Percentiles rank a stretch among this genome's conserved stretches.
These are phyloP conservation scores for Neogale vison DNA, from an alignment of 2,113 vertebrate species.

Conservation along the genomic window DNA sequence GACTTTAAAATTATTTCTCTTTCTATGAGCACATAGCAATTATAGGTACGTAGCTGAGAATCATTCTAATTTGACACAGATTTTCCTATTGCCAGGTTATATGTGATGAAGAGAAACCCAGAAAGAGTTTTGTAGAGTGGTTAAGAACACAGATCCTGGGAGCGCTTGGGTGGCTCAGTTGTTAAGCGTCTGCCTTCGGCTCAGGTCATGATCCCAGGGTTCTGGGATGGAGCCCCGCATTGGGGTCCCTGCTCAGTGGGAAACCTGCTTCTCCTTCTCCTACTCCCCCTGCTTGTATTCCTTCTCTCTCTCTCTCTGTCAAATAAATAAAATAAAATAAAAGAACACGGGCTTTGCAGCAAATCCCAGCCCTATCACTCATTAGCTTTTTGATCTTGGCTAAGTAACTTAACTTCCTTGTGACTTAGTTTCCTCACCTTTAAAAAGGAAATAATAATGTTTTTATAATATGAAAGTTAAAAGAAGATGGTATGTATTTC, in stretches of 20 bases:
- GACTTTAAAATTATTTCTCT: slow-evolving; percentile 15
- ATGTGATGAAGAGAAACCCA: not conserved
- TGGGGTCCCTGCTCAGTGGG: no score
- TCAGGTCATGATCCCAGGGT: no score
- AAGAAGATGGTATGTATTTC: not conserved
- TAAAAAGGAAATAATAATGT: not conserved
- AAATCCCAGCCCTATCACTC: not conserved
- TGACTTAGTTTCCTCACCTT: not conserved
- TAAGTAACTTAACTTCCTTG: not conserved
- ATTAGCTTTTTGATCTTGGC: not conserved
- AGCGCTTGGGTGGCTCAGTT: no score
- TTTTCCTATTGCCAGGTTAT: not conserved
- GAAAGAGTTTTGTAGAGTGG: not conserved
- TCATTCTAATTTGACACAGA: not conserved
- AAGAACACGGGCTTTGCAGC: not conserved
- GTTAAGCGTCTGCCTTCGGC: no score
- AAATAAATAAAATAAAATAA: no score
- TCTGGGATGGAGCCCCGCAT: no score
- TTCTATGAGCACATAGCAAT: not conserved
- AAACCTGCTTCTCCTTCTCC: no score
- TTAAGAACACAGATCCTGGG: not conserved
- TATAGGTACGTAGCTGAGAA: not conserved
- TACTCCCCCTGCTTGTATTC: no score
- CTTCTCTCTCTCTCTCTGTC: no score
- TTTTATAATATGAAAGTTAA: not conserved